Conservation (phyloP, 1,140 invertebrate genomes). For the Caenorhabditis briggsae region DNA sequence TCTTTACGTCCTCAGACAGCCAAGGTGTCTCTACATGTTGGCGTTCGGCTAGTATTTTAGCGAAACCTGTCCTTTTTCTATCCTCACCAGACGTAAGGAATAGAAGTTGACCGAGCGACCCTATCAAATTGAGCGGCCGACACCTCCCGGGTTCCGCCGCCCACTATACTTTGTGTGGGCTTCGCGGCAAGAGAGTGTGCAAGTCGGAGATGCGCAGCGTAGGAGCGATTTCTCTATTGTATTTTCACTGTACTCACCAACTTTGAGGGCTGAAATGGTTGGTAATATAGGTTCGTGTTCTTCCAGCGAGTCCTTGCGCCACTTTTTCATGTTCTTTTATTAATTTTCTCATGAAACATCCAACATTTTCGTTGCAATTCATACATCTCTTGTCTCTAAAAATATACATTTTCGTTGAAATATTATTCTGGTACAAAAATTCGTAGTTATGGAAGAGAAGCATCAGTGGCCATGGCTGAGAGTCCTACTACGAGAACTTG, state of each 20-base stretch:
- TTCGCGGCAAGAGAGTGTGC: neutral
- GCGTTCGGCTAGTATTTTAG: slow-evolving; percentile 25
- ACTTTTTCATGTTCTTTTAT: slow-evolving; percentile 29
- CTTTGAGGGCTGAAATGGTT: slow-evolving; percentile 41
- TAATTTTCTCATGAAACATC: slow-evolving; percentile 46
- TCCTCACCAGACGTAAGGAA: slow-evolving; percentile 14
- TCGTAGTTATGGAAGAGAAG: no score
- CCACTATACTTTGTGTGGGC: neutral
- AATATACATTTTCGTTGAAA: no score
- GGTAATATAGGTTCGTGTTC: neutral
- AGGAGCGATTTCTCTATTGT: no score
- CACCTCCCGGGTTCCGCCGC: slow-evolving; percentile 38
- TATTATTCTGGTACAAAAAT: no score
- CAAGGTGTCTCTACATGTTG: slow-evolving; percentile 48
- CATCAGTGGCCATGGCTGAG: no score
- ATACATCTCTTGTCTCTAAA: slow-evolving; percentile 13
- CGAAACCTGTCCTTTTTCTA: slow-evolving; percentile 44
- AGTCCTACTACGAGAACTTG: no score
- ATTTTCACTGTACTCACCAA: neutral
- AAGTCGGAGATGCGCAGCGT: neutral
- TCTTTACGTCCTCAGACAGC: slow-evolving; percentile 40
- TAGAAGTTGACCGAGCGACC: no score
- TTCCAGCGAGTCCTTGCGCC: neutral
- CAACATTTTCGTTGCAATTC: slow-evolving; percentile 7
- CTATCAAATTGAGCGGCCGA: neutral